Conservation (phyloP, 2,797 vertebrate species). For the Bufotes viridis region DNA sequence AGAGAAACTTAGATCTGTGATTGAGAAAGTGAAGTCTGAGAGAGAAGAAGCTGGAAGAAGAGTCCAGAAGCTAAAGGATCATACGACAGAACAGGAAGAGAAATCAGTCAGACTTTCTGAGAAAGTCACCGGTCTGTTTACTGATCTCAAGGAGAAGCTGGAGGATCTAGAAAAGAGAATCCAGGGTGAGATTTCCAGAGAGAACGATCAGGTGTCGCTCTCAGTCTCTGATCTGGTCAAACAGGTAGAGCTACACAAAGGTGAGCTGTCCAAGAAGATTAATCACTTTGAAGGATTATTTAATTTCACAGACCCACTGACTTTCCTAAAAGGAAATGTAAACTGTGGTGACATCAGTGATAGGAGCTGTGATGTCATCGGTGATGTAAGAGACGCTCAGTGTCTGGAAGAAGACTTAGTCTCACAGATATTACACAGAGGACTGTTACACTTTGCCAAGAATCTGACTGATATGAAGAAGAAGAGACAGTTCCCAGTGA, state of each 20-base stretch:
- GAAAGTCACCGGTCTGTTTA: not conserved
- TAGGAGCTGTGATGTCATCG: not conserved
- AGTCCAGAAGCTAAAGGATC: not conserved
- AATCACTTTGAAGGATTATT: not conserved
- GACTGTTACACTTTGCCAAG: not conserved
- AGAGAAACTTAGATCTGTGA: too few species aligned
- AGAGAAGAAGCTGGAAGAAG: not conserved
- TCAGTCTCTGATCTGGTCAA: not conserved
- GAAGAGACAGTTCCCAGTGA: not conserved
- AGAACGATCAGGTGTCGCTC: not conserved
- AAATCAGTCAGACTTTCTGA: not conserved
- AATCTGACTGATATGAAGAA: not conserved
- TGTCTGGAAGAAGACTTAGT: not conserved
- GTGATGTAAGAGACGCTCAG: not conserved
- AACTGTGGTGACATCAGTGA: too few species aligned
- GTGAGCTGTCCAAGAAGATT: not conserved
- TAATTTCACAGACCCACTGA: not conserved
- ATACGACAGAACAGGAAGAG: not conserved
- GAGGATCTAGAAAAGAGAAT: not conserved
- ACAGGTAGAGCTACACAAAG: not conserved
- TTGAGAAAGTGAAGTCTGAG: not conserved
- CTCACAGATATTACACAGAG: slow-evolving; percentile 14
- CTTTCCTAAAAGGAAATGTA: not conserved
- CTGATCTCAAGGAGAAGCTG: not conserved
- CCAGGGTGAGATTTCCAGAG: not conserved